Evolutionary conservation across 2,888 invertebrate species (phyloP), one percentile per base, ranked within the genome.

Genomic region (Torymus auratus): DNA sequence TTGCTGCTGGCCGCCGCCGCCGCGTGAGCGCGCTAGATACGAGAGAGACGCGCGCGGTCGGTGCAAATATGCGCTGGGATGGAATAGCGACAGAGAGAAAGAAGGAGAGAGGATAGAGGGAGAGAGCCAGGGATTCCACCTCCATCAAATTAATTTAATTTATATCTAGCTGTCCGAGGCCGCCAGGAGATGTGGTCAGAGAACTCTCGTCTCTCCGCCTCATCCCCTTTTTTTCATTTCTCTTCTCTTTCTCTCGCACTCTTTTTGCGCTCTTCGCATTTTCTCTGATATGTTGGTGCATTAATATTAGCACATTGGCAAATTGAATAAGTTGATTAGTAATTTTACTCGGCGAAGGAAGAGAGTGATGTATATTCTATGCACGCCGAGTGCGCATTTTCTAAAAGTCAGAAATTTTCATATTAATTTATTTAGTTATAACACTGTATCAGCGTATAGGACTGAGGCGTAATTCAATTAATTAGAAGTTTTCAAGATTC

Each of bases 131-230:
- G 82, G 83, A 85, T 87, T 87, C 83, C 87, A 85, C 85, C 86
- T 87, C 86, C 86, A 87, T 89, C 87, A 88, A 89, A 89, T 89
- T 89, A 89, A 89, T 90, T 89, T 88, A 87, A 89, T 89, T 89
- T 89, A 89, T 87, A 87, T 87, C 85, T 84, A 78, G 86, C 87
- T 87, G 87, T 88, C 87, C 85, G 85, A 86, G 82, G 82, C 84
- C 83, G 73, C 85, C 80, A 81, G 81, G 84, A 85, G 86, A 86
- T 85, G 85, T 83, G 85, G 84, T 85, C 84, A 84, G 80, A 58
- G 17, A 60, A 72, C 72, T 58, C 68, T 76, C 65, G 60, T 78
- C 72, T 67, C 56, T n/a, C n/a, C n/a, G n/a, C 14, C 68, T 13
- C 4, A 62, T 60, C 56, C 61, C 28, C 58, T 81, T 72, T 62